Conservation (phyloP, 1,140 invertebrate species). For the Hypsibius dujardini region DNA sequence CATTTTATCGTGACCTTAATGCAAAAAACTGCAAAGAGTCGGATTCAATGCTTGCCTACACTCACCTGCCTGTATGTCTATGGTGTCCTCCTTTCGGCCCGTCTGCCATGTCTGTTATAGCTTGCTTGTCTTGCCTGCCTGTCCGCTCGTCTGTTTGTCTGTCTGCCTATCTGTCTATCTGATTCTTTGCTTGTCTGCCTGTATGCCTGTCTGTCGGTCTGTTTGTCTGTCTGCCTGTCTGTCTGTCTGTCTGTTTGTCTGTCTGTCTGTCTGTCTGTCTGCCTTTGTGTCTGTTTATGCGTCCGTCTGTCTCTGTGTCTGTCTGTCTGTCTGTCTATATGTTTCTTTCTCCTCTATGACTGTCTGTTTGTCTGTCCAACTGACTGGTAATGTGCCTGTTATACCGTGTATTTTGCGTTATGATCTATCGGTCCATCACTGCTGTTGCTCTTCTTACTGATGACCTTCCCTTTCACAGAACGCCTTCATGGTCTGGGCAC, state of each 20-base stretch:
- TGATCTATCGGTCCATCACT: too few relatives aligned
- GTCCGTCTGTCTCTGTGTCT: too few relatives aligned
- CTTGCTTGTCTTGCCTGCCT: too few relatives aligned
- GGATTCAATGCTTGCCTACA: not conserved
- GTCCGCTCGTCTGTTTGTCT: too few relatives aligned
- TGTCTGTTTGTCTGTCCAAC: not conserved
- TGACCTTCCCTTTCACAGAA: conserved; percentile 37
- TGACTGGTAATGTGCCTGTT: not conserved
- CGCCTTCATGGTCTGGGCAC: conserved; percentile 92
- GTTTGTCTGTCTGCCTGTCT: too few relatives aligned
- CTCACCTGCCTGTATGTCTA: not conserved
- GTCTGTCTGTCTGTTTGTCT: too few relatives aligned
- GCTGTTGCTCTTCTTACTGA: not conserved
- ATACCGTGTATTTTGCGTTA: too few relatives aligned
- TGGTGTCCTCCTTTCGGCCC: not conserved
- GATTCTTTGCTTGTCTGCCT: too few relatives aligned
- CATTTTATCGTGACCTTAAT: not conserved
- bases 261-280: too few relatives aligned
- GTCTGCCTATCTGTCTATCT: too few relatives aligned
- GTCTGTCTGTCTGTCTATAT: not conserved
- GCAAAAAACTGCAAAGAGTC: not conserved
- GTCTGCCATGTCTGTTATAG: not conserved
- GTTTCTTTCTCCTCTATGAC: not conserved
- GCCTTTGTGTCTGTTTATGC: too few relatives aligned
- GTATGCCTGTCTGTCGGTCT: too few relatives aligned